Evolutionary conservation across 1,140 invertebrate genomes (phyloP), one percentile per base, ranked within the genome.

Genomic region (Drosophila triauraria): DNA sequence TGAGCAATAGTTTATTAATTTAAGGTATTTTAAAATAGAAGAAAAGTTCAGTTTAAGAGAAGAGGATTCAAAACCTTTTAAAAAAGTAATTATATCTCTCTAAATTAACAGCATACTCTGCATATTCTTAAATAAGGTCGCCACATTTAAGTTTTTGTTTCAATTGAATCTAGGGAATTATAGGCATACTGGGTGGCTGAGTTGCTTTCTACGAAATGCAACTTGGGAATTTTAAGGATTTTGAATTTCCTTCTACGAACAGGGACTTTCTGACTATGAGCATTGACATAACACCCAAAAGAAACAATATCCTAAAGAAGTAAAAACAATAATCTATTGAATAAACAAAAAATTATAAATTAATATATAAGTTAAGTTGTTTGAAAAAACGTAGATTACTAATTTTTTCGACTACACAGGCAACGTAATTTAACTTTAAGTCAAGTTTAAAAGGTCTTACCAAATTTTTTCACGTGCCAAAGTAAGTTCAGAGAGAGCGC

Each of bases 401-500:
- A 27, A 4, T 50, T 50, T 9, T 27, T 2, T 10, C 2, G 10
- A 27, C 4, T 6, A 8, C 10, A 13, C 17, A 53, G 2, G 1
- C 7, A 23, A 54, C 17, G 8, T 15, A 0, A 10, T 7, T 8
- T 8, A 23, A 54, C 35, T n/a, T 23, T 40, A 56, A 56, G 35
- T 40, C 35, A 15, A 25, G 13, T 35, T 56, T 40, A n/a, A 15
- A 15, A 2, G 8, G 8, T 1, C 12, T 35, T 5, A 20, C 3
- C 3, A 1, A n/a, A 7, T 59, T 67, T 42, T 35, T 46, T 10
- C 1, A 12, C 13, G 70, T 74, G 70, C 6, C 23, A 3, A 44
- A 13, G 13, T 44, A 35, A 64, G 32, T 23, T 56, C 4, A 25
- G 44, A 40, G 64, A 74, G 67, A 43, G 38, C 17, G 38, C 25